phyloP scores from a whole-genome alignment of 2,113 vertebrate genomes.

The Boleophthalmus pectinirostris region DNA sequence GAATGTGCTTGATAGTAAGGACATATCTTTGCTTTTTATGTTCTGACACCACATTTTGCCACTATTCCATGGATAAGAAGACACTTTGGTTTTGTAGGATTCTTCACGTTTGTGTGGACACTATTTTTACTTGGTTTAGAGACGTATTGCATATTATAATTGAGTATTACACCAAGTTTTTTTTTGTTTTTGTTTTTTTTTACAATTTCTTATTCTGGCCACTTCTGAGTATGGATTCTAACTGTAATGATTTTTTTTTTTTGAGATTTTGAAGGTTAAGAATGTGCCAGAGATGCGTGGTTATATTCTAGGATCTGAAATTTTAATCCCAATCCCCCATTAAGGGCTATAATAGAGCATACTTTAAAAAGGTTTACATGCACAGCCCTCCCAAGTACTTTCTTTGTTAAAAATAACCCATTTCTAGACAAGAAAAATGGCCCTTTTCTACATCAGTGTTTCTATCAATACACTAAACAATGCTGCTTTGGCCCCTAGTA shows the following conservation, averaged over 20 bases:
- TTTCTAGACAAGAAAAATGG: neutral
- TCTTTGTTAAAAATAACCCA: neutral
- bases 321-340: constrained; percentile 70
- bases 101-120: constrained; percentile 51
- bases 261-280: constrained; percentile 60
- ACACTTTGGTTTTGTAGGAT: constrained; percentile 56
- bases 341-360: constrained; percentile 77
- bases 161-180: constrained; percentile 68
- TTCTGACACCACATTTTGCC: constrained; percentile 50
- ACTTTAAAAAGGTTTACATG: constrained; percentile 2
- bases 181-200: constrained; percentile 33
- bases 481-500: constrained; percentile 3
- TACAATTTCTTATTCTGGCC: constrained; percentile 50
- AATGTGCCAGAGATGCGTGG: constrained; percentile 72
- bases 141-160: constrained; percentile 70
- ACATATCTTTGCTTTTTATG: constrained; percentile 68
- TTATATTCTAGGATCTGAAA: constrained; percentile 56
- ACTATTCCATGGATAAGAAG: constrained; percentile 55
- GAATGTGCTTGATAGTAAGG: constrained; percentile 64
- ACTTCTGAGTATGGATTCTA: constrained; percentile 63
- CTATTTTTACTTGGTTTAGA: constrained; percentile 57
- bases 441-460: too few species aligned
- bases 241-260: constrained; percentile 41
- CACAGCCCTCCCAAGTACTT: neutral
- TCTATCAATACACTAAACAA: neutral